Conservation (phyloP, 1,140 invertebrate genomes). For the Philaenus spumarius region DNA sequence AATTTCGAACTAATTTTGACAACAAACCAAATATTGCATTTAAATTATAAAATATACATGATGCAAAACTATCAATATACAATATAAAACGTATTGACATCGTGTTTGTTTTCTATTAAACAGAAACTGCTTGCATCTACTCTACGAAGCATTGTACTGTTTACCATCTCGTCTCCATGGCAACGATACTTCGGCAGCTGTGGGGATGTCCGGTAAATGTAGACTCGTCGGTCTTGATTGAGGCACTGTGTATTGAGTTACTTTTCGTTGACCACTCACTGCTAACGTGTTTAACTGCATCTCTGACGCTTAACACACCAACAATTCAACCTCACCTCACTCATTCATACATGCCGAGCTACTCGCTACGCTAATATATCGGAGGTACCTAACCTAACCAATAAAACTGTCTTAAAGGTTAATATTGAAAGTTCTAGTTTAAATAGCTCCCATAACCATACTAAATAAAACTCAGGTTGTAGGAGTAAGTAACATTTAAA, state of each 20-base stretch:
- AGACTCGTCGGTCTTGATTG: constrained; percentile 34
- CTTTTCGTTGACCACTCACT: constrained; percentile 42
- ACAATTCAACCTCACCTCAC: constrained; percentile 3
- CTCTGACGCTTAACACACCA: background rate
- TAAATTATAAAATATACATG: background rate
- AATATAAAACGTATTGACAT: background rate
- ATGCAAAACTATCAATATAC: background rate
- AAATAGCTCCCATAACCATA: no score
- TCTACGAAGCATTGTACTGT: background rate
- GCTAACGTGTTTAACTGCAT: background rate
- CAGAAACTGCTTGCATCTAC: background rate
- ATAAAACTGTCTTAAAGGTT: constrained; percentile 20
- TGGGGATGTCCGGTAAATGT: constrained; percentile 43
- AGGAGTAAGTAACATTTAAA: no score
- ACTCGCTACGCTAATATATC: no score
- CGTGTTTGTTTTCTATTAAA: background rate
- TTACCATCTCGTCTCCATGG: constrained; percentile 61
- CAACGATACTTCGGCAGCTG: constrained; percentile 62
- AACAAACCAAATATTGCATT: no score
- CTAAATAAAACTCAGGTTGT: no score
- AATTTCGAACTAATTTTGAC: no score
- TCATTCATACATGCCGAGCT: background rate
- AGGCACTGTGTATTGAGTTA: constrained; percentile 53
- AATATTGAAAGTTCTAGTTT: no score
- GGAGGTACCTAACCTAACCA: constrained; percentile 14